Evolutionary conservation across 2,797 vertebrate genomes (phyloP), one percentile per base, ranked within the genome.

Genomic region (Amphiprion clarkii): DNA sequence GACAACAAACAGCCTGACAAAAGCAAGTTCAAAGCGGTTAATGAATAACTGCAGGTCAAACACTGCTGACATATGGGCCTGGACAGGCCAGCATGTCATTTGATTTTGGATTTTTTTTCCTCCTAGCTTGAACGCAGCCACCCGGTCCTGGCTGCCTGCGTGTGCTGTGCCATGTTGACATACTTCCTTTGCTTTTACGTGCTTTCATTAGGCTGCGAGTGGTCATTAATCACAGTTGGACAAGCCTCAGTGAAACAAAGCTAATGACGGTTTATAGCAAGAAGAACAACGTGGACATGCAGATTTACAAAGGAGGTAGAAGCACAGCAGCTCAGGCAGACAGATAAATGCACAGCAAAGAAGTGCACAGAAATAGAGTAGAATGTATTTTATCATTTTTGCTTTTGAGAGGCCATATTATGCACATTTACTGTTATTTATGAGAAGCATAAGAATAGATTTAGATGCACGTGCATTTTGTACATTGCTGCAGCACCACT

Each of bases 41-140:
- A 93, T 94, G 89, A 94, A 88, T 94, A 92, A 93, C 94, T 78
- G 57, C 78, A 87, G 82, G 88, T 91, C 84, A 93, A 92, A 89
- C 84, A 89, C 52, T 77, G 73, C 76, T 75, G 81, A 85, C 78
- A 88, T 83, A 83, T 65, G 64, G 69, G 49, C 23, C 67, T n/a
- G 6, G 67, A 59, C 67, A 40, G 21, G 56, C 53, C 23, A 17
- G 29, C 2, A n/a, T 58, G 48, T 82, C 31, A 44, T 59, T 69
- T 66, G 61, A 49, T 61, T 60, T 67, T 52, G 64, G 14, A 14
- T 42, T 44, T 60, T 59, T 67, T 48, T 63, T n/a, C n/a, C 13
- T n/a, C 23, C 23, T 36, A 59, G 71, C 71, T 68, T 70, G 64
- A 72, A 78, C 8, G 44, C 75, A 61, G 33, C 63, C 68, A 62